phyloP scores from a whole-genome alignment of 2,797 vertebrate genomes.

The Anguilla obscura region DNA sequence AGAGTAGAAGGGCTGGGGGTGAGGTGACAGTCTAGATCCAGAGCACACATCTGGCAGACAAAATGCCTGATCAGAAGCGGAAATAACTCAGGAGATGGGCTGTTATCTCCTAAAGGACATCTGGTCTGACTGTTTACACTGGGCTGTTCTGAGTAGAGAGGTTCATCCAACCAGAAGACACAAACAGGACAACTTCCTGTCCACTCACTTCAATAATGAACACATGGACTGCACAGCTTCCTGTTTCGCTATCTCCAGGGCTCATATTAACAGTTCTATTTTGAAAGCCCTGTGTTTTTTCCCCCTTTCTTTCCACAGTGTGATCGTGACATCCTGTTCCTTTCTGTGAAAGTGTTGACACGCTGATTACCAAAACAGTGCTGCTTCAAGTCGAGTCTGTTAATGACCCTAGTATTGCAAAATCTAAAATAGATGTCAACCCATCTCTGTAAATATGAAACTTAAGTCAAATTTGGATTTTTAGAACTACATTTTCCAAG shows the following conservation, averaged over 20 bases:
- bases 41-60: slow-evolving; percentile 58
- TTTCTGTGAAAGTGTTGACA: slow-evolving; percentile 50
- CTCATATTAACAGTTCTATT: slow-evolving; percentile 61
- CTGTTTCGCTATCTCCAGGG: slow-evolving; percentile 72
- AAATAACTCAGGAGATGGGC: slow-evolving; percentile 63
- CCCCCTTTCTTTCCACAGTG: slow-evolving; percentile 53
- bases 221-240: slow-evolving; percentile 71
- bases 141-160: slow-evolving; percentile 66
- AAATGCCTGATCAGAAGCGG: slow-evolving; percentile 57
- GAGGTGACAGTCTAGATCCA: slow-evolving; percentile 54
- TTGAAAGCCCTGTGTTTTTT: slow-evolving; percentile 76
- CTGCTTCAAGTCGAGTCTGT: slow-evolving; percentile 26
- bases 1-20: neutral
- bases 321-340: slow-evolving; percentile 68
- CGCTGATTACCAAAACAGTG: neutral
- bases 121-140: slow-evolving; percentile 71
- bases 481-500: neutral
- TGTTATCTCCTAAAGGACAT: slow-evolving; percentile 81
- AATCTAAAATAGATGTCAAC: neutral
- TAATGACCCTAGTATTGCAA: slow-evolving; percentile 33
- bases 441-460: slow-evolving; percentile 12
- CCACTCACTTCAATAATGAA: slow-evolving; percentile 73
- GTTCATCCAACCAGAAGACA: slow-evolving; percentile 76
- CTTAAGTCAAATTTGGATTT: neutral
- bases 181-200: slow-evolving; percentile 77